phyloP scores from a whole-genome alignment of 2,888 invertebrate genomes.

The Panorpa germanica region DNA sequence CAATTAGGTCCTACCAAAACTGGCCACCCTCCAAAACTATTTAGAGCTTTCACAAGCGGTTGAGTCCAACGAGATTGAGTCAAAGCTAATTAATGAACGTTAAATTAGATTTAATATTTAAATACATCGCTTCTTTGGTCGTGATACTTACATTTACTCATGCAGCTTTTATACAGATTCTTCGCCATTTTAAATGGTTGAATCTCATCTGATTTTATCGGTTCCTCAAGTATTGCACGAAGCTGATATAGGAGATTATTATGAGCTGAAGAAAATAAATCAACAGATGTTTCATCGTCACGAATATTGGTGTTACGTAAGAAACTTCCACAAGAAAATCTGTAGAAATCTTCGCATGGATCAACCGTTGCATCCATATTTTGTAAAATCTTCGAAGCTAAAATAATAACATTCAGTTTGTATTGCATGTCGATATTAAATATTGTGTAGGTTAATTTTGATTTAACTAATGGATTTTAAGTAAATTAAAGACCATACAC shows the following conservation, averaged over 20 bases:
- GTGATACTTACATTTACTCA: conserved; percentile 22
- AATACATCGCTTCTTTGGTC: not conserved
- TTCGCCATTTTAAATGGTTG: conserved; percentile 25
- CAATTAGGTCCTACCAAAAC: conserved; percentile 60
- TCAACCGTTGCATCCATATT: conserved; percentile 46
- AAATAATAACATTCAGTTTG: conserved; percentile 9
- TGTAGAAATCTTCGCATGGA: conserved; percentile 62
- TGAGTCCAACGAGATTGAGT: conserved; percentile 62
- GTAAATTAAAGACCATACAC: too few species aligned
- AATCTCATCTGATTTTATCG: conserved; percentile 19
- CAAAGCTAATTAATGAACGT: conserved; percentile 32
- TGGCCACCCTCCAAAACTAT: conserved; percentile 84
- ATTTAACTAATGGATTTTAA: too few species aligned
- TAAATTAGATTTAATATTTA: conserved; percentile 6
- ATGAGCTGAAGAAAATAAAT: conserved; percentile 24
- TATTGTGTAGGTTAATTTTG: too few species aligned
- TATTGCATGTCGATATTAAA: not conserved
- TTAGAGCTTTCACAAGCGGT: conserved; percentile 52
- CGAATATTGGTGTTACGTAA: conserved; percentile 46
- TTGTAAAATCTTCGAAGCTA: conserved; percentile 41
- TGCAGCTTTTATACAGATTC: conserved; percentile 24
- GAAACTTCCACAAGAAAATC: conserved; percentile 56
- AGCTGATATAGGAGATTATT: conserved; percentile 26
- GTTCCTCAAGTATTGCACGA: conserved; percentile 22
- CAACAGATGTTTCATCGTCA: conserved; percentile 35